A percentile compares a stretch with the other conserved stretches of the same genome.
These are phyloP conservation scores for Tetramorium parvispinum DNA, from an alignment of 1,140 invertebrate genomes.

Conservation along the genomic window DNA sequence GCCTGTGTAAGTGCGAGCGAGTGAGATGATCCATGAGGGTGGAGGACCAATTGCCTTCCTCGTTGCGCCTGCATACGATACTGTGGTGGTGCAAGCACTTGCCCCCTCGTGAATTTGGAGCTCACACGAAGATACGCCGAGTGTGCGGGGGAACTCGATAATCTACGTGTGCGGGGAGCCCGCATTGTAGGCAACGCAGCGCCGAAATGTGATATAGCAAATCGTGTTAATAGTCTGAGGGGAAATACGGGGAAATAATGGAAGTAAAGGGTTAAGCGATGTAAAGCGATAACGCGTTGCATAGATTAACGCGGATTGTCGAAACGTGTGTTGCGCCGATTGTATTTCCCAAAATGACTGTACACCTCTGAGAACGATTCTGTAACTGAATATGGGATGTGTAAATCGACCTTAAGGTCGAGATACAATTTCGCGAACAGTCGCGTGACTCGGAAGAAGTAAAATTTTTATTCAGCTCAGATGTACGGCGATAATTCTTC, in stretches of 20 bases:
- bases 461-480: neutral
- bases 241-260: conserved; percentile 25
- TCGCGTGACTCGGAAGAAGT: neutral
- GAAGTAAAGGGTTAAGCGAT: conserved; percentile 30
- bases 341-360: neutral
- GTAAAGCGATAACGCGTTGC: neutral
- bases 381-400: neutral
- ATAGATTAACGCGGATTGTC: conserved; percentile 23
- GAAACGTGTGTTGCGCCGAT: neutral
- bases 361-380: neutral
- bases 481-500: too few species aligned
- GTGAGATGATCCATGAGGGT: conserved; percentile 20
- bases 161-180: conserved; percentile 30
- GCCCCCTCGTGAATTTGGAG: conserved; percentile 40
- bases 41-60: conserved; percentile 29
- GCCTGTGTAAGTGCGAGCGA: conserved; percentile 1
- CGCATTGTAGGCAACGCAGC: conserved; percentile 25
- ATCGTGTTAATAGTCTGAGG: conserved; percentile 28
- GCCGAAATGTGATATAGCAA: conserved; percentile 49
- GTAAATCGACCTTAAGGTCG: neutral
- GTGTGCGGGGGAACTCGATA: conserved; percentile 21
- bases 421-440: neutral
- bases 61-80: neutral
- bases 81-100: conserved; percentile 19
- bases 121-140: conserved; percentile 31